Conservation (phyloP, 2,113 vertebrate genomes). For the Arenaria interpres region DNA sequence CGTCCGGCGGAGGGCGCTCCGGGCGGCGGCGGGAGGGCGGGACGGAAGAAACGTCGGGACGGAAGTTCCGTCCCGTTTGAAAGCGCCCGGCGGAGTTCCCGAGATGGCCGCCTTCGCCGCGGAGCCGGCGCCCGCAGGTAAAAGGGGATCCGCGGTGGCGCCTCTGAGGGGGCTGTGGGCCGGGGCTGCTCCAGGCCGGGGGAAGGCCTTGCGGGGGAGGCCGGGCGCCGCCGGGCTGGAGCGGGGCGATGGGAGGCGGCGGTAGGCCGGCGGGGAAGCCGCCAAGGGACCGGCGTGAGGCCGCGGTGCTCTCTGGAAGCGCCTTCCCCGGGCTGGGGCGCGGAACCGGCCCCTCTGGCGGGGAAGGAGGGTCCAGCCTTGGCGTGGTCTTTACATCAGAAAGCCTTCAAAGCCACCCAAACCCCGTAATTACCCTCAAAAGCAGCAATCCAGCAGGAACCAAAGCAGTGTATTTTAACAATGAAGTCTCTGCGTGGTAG, state of each 20-base stretch:
- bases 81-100: not conserved
- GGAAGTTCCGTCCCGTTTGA: conserved; percentile 62
- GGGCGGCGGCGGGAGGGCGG: not conserved
- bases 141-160: not conserved
- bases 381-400: fast-evolving
- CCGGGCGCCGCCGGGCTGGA: fast-evolving
- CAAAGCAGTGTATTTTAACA: not conserved
- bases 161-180: fast-evolving
- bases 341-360: too few relatives aligned
- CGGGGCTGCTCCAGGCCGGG: fast-evolving
- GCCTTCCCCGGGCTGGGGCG: fast-evolving
- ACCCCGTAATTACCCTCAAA: fast-evolving
- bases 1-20: not conserved
- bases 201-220: fast-evolving
- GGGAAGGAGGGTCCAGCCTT: too few relatives aligned
- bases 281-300: too few relatives aligned
- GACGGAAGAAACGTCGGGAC: conserved; percentile 51
- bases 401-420: fast-evolving
- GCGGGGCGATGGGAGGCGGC: fast-evolving
- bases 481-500: fast-evolving
- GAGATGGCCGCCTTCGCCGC: conserved; percentile 61
- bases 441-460: fast-evolving
- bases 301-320: fast-evolving
- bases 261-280: not conserved
- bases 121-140: conserved; percentile 70